A percentile compares a stretch with the other conserved stretches of the same genome.
These are phyloP conservation scores for Coelopa pilipes DNA, from an alignment of 2,888 invertebrate species.

Conservation along the genomic window DNA sequence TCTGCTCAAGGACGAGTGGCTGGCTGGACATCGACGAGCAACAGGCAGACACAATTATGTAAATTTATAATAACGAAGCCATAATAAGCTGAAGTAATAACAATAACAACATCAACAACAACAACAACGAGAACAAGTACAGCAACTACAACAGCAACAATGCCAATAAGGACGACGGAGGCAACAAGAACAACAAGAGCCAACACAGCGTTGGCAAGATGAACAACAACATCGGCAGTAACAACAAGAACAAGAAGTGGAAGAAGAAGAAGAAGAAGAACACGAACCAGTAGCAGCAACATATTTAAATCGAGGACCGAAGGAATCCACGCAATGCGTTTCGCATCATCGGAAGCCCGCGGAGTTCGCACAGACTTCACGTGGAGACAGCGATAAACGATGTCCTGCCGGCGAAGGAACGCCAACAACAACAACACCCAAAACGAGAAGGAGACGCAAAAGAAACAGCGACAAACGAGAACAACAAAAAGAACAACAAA, in stretches of 20 bases:
- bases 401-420: no score
- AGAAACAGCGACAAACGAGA: no score
- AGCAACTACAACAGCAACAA: conserved; percentile 6
- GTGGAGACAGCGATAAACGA: no score
- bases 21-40: conserved; percentile 38
- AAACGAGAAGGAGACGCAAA: no score
- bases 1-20: not conserved
- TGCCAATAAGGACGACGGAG: no score
- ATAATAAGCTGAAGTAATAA: conserved; percentile 34
- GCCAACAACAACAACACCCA: no score
- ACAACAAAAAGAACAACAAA: no score
- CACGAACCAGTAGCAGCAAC: conserved; percentile 37
- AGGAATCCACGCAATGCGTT: no score
- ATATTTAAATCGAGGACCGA: no score
- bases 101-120: conserved; percentile 37
- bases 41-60: conserved; percentile 63
- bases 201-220: not conserved
- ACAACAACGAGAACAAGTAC: conserved; percentile 40
- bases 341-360: no score
- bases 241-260: conserved; percentile 35
- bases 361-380: no score
- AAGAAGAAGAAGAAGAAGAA: no score
- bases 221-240: conserved; percentile 41
- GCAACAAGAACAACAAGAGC: conserved; percentile 43
- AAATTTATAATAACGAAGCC: conserved; percentile 57